Conservation (phyloP, 1,140 invertebrate genomes). For the Pomacea maculata region DNA sequence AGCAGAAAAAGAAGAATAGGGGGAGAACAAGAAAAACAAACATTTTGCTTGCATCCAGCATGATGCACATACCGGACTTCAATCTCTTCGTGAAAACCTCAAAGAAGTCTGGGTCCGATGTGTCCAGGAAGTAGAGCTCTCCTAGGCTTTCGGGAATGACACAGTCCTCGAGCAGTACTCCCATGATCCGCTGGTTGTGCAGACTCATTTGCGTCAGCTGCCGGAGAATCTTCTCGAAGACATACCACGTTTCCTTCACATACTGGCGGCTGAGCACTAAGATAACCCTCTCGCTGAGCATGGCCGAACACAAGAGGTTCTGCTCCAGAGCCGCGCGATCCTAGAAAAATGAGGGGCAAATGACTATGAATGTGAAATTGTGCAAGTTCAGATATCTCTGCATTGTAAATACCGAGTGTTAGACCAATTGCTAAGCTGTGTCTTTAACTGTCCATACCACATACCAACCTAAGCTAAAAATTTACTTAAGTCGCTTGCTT, state of each 20-base stretch:
- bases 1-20: neutral
- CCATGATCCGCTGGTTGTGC: conserved; percentile 53
- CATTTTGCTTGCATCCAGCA: neutral
- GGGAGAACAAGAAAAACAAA: neutral
- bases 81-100: conserved; percentile 43
- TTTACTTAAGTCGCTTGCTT: too few species aligned
- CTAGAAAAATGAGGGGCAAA: neutral
- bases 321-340: conserved; percentile 34
- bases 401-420: too few species aligned
- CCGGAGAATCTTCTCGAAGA: conserved; percentile 52
- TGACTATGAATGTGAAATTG: too few species aligned
- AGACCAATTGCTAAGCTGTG: too few species aligned
- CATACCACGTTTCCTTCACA: conserved; percentile 48
- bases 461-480: too few species aligned
- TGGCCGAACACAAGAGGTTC: conserved; percentile 54
- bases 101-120: conserved; percentile 49
- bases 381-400: too few species aligned
- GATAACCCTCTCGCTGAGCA: conserved; percentile 58
- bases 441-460: too few species aligned
- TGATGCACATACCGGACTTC: conserved; percentile 42
- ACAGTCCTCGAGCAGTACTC: conserved; percentile 52
- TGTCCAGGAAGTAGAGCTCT: conserved; percentile 46
- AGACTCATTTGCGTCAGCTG: conserved; percentile 52
- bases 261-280: conserved; percentile 51
- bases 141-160: conserved; percentile 52